Evolutionary conservation across 2,888 invertebrate species (phyloP).

Genomic region (Smittia aterrima): DNA sequence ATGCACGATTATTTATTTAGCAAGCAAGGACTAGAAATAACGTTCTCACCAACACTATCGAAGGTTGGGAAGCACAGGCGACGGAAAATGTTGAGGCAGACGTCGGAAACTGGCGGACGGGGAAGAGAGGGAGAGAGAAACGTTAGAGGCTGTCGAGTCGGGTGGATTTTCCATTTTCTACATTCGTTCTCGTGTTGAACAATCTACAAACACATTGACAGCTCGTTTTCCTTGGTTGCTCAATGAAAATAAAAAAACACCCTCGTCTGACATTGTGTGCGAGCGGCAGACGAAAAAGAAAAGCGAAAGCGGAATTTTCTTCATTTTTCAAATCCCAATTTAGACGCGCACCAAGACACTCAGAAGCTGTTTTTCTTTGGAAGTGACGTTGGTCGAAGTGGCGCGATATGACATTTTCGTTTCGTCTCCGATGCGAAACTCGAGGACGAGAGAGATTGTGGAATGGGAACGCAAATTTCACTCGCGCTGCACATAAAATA

Average conservation of each 20-base stretch:
- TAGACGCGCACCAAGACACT: slow-evolving; percentile 14
- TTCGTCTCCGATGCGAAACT: not conserved
- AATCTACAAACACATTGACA: not conserved
- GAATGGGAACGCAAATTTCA: not conserved
- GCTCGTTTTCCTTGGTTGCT: not conserved
- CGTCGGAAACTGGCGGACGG: slow-evolving; percentile 31
- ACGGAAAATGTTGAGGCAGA: slow-evolving; percentile 35
- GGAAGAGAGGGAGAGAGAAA: not conserved
- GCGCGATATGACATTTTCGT: slow-evolving; percentile 5
- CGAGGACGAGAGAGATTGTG: too few species aligned
- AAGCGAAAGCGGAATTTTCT: slow-evolving; percentile 39
- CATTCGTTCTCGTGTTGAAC: not conserved
- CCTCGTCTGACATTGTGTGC: not conserved
- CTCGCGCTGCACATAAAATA: not conserved
- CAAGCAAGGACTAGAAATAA: not conserved
- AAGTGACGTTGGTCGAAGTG: not conserved
- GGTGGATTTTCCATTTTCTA: slow-evolving; percentile 11
- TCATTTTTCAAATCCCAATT: slow-evolving; percentile 12
- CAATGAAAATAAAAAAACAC: not conserved
- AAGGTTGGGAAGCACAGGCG: slow-evolving; percentile 13
- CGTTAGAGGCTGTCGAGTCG: not conserved
- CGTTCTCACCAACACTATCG: not conserved
- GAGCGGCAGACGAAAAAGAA: slow-evolving; percentile 37
- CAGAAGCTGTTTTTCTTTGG: not conserved
- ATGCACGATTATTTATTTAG: slow-evolving; percentile 24